Evolutionary conservation across 1,140 invertebrate genomes (phyloP).

Genomic region (Oedothorax gibbosus): DNA sequence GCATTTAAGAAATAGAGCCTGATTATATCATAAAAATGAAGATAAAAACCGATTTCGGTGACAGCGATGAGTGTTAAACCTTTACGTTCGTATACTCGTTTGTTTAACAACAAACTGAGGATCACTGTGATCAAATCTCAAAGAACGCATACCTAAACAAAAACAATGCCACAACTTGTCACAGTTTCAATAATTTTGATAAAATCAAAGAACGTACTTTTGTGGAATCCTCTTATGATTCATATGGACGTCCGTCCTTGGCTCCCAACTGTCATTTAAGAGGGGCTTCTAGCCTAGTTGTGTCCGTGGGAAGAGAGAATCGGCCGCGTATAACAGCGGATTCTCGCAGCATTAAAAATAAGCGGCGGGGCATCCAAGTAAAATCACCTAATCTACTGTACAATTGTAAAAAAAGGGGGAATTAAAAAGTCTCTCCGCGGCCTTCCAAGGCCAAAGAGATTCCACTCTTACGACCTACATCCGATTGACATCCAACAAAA

Average conservation of each 20-base stretch:
- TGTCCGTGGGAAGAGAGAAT: conserved; percentile 22
- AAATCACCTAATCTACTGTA: conserved; percentile 30
- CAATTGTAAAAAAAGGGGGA: conserved; percentile 21
- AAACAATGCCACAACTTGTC: too few species aligned
- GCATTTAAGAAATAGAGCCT: too few species aligned
- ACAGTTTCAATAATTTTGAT: too few species aligned
- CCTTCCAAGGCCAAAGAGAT: conserved; percentile 49
- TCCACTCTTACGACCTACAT: conserved; percentile 41
- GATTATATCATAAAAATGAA: too few species aligned
- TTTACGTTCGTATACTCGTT: too few species aligned
- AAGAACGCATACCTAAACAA: too few species aligned
- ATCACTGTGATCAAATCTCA: too few species aligned
- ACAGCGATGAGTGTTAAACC: too few species aligned
- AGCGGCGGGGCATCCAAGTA: conserved; percentile 29
- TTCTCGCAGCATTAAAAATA: conserved; percentile 42
- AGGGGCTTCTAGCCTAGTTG: conserved; percentile 35
- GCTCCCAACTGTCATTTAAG: conserved; percentile 17
- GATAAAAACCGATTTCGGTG: too few species aligned
- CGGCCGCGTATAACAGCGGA: conserved; percentile 32
- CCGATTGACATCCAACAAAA: conserved; percentile 39
- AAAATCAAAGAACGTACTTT: too few species aligned
- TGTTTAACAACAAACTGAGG: too few species aligned
- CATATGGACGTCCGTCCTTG: background rate
- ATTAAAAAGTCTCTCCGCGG: conserved; percentile 43
- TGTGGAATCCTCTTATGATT: too few species aligned